Evolutionary conservation across 2,797 vertebrate species (phyloP).

Genomic region (Oreochromis mossambicus): DNA sequence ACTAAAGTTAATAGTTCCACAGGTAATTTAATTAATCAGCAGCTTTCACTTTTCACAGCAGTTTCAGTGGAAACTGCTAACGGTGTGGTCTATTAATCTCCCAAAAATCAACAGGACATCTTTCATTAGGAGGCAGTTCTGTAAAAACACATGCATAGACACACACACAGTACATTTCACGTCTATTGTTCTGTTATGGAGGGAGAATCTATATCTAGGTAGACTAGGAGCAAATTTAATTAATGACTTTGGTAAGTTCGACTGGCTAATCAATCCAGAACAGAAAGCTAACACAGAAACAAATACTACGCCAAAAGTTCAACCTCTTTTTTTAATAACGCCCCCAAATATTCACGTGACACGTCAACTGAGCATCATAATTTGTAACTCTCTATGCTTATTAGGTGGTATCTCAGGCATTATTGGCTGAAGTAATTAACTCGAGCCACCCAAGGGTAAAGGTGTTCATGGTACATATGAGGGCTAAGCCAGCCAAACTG

Average conservation of each 20-base stretch:
- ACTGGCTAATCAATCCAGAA: background rate
- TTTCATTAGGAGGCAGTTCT: background rate
- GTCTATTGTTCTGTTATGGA: background rate
- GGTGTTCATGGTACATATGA: conserved; percentile 67
- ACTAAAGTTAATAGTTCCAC: background rate
- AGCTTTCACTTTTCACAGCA: background rate
- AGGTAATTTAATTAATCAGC: background rate
- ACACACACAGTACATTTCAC: background rate
- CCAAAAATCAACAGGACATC: background rate
- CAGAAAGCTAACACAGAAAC: background rate
- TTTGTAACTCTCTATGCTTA: conserved; percentile 60
- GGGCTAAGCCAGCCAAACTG: conserved; percentile 70
- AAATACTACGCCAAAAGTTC: background rate
- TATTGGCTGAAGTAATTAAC: conserved; percentile 70
- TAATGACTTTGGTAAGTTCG: background rate
- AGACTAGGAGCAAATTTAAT: background rate
- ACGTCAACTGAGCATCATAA: conserved; percentile 49
- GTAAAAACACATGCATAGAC: background rate
- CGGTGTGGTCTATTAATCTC: background rate
- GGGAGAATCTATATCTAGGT: background rate
- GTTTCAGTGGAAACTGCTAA: background rate
- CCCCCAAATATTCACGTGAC: background rate
- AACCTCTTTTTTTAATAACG: background rate
- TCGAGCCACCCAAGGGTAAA: conserved; percentile 67
- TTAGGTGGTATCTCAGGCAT: conserved; percentile 63